Evolutionary conservation across 2,888 invertebrate species (phyloP).

Genomic region (Troides helena): DNA sequence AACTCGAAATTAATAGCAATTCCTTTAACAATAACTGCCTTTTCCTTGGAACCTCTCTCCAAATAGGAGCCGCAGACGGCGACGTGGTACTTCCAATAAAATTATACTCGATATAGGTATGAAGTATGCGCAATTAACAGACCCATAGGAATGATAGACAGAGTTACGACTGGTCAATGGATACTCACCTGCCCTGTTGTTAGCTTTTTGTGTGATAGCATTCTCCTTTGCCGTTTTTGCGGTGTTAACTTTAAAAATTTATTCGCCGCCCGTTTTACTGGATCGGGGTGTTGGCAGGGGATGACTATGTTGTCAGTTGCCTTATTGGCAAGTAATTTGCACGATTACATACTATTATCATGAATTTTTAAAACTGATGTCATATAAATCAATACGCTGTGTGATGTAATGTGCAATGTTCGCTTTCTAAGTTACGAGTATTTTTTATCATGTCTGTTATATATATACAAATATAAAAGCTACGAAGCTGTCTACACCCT

Average conservation of each 20-base stretch:
- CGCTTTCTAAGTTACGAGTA: too few species aligned
- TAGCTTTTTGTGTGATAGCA: constrained; percentile 13
- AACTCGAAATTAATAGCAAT: neutral
- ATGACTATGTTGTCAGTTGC: neutral
- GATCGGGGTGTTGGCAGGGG: neutral
- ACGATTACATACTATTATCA: constrained; percentile 5
- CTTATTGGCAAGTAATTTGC: neutral
- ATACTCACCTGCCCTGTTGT: constrained; percentile 2
- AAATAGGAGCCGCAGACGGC: neutral
- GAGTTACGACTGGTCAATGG: neutral
- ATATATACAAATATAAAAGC: too few species aligned
- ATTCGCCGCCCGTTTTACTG: neutral
- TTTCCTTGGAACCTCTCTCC: neutral
- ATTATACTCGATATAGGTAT: constrained; percentile 3
- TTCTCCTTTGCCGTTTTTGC: constrained; percentile 5
- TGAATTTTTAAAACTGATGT: too few species aligned
- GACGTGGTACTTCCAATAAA: neutral
- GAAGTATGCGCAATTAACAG: constrained; percentile 11
- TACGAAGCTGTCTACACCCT: too few species aligned
- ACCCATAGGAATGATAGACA: constrained; percentile 4
- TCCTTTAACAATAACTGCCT: neutral
- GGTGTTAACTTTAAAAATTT: neutral
- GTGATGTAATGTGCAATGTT: too few species aligned
- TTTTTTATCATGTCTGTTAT: too few species aligned
- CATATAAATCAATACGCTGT: too few species aligned